Conservation (phyloP, 2,888 invertebrate genomes). For the Alloplasta piceator region DNA sequence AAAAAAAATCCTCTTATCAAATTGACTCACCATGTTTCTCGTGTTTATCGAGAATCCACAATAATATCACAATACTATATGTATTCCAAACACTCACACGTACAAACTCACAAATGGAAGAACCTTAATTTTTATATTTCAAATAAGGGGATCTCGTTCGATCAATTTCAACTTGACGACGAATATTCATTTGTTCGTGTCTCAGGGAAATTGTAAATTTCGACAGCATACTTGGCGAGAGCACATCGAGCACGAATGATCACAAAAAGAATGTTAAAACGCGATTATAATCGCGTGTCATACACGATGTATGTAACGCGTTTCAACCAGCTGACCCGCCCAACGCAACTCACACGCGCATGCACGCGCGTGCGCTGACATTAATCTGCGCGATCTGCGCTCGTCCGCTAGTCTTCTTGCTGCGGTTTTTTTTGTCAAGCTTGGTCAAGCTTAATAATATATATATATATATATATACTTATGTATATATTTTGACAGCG, state of each 20-base stretch:
- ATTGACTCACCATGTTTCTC: constrained; percentile 55
- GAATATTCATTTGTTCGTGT: constrained; percentile 37
- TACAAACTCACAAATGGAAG: background rate
- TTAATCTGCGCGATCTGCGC: no score
- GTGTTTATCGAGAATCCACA: constrained; percentile 5
- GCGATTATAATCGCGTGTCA: constrained; percentile 51
- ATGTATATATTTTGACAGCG: no score
- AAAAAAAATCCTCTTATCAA: constrained; percentile 8
- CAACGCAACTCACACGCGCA: constrained; percentile 8
- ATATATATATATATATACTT: no score
- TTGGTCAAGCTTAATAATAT: no score
- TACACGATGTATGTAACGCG: constrained; percentile 50
- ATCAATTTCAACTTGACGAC: constrained; percentile 1
- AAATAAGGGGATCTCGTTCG: constrained; percentile 1
- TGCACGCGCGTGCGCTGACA: constrained; percentile 50
- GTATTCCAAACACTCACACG: constrained; percentile 10
- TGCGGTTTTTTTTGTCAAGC: no score
- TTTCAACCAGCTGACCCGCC: constrained; percentile 54
- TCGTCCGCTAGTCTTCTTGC: no score
- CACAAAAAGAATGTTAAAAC: constrained; percentile 31
- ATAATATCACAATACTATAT: constrained; percentile 9
- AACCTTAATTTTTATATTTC: no score
- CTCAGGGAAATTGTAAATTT: constrained; percentile 46
- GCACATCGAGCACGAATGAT: constrained; percentile 45
- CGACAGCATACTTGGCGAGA: constrained; percentile 44